phyloP scores from a whole-genome alignment of 2,888 invertebrate genomes.

The Cloeon dipterum region DNA sequence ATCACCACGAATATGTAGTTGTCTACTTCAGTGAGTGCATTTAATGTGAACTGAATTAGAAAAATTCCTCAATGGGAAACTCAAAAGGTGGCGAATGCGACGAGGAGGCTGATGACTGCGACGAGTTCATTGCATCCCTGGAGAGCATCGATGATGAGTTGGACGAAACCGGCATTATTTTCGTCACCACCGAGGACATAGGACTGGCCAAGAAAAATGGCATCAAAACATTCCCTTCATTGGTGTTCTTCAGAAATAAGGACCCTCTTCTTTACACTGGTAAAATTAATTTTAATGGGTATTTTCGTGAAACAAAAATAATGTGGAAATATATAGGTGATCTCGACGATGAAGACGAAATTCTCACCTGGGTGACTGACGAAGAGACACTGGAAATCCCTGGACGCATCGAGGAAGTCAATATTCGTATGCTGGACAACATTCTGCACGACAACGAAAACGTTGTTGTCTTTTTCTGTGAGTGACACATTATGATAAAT shows the following conservation, averaged over 20 bases:
- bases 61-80: no score
- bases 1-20: constrained; percentile 82
- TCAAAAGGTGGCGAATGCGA: constrained; percentile 65
- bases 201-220: constrained; percentile 59
- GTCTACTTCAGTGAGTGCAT: constrained; percentile 65
- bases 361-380: constrained; percentile 74
- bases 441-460: constrained; percentile 69
- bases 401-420: constrained; percentile 82
- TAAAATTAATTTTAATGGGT: no score
- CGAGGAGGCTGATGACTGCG: constrained; percentile 70
- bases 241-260: constrained; percentile 79
- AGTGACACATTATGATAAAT: constrained; percentile 19
- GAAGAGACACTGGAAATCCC: constrained; percentile 78
- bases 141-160: constrained; percentile 85
- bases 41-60: no score
- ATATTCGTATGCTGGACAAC: constrained; percentile 72
- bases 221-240: constrained; percentile 60
- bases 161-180: constrained; percentile 79
- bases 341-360: constrained; percentile 76
- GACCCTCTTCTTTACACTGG: constrained; percentile 63
- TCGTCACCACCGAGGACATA: constrained; percentile 77
- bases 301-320: not conserved
- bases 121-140: constrained; percentile 59
- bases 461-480: constrained; percentile 83
- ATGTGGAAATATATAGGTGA: constrained; percentile 28